Evolutionary conservation across 2,797 vertebrate species (phyloP).

Genomic region (Vireo griseus): DNA sequence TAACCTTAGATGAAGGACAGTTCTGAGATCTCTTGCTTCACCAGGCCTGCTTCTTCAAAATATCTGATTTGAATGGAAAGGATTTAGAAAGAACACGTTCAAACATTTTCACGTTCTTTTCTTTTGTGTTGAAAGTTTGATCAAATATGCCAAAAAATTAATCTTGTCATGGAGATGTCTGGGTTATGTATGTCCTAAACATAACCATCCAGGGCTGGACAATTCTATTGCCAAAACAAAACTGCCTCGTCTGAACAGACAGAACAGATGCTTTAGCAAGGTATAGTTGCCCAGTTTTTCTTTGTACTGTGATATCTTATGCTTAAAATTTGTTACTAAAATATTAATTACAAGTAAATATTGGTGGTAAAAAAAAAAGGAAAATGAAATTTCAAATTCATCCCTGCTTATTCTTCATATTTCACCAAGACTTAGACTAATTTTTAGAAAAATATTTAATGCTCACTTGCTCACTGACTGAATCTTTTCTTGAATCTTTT

Average conservation of each 20-base stretch:
- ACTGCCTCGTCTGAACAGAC: not conserved
- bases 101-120: not conserved
- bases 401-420: not conserved
- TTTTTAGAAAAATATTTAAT: not conserved
- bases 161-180: not conserved
- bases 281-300: not conserved
- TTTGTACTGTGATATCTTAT: not conserved
- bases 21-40: not conserved
- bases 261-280: not conserved
- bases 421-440: not conserved
- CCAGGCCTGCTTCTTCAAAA: not conserved
- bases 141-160: not conserved
- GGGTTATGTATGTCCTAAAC: not conserved
- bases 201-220: not conserved
- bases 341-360: not conserved
- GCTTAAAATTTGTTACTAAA: not conserved
- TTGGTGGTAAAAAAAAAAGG: not conserved
- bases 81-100: not conserved
- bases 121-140: not conserved
- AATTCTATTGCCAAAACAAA: not conserved
- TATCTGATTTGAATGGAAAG: not conserved
- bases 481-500: not conserved
- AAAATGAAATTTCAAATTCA: not conserved
- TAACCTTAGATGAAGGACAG: not conserved
- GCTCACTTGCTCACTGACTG: rapidly evolving